Percentiles rank a stretch among this genome's conserved stretches.
These are phyloP conservation scores for Drosophila pruinosa DNA, from an alignment of 1,140 invertebrate species.

Conservation along the genomic window DNA sequence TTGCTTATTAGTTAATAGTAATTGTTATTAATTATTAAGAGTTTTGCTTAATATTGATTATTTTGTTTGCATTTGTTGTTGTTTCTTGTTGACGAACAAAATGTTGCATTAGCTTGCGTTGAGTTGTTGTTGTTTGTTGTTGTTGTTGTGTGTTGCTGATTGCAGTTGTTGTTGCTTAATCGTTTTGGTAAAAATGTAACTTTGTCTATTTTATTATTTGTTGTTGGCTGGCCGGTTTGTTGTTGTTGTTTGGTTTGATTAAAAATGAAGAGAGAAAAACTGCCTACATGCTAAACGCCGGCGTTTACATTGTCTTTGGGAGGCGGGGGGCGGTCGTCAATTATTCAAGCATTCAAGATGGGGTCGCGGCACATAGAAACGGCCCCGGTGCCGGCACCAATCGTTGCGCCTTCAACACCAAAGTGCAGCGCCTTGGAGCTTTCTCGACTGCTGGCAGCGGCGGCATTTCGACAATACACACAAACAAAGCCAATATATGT, in stretches of 20 bases:
- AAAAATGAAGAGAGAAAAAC: slow-evolving; percentile 72
- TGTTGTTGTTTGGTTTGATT: slow-evolving; percentile 55
- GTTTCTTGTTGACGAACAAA: slow-evolving; percentile 64
- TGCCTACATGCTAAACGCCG: slow-evolving; percentile 70
- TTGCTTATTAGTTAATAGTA: slow-evolving; percentile 36
- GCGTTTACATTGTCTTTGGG: slow-evolving; percentile 70
- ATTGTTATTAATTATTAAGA: slow-evolving; percentile 30
- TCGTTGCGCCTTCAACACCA: slow-evolving; percentile 11
- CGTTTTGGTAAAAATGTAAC: slow-evolving; percentile 71
- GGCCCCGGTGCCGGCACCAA: background rate
- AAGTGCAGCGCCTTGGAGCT: slow-evolving; percentile 18
- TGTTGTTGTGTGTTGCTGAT: slow-evolving; percentile 30
- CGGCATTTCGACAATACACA: slow-evolving; percentile 34
- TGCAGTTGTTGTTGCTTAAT: slow-evolving; percentile 40
- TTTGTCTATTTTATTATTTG: slow-evolving; percentile 79
- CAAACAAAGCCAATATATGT: slow-evolving; percentile 2
- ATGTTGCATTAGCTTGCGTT: slow-evolving; percentile 50
- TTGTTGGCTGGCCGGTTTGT: slow-evolving; percentile 80
- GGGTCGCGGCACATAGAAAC: slow-evolving; percentile 47
- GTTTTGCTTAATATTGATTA: slow-evolving; percentile 39
- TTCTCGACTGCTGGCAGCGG: slow-evolving; percentile 8
- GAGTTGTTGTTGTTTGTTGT: slow-evolving; percentile 32
- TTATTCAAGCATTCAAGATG: slow-evolving; percentile 69
- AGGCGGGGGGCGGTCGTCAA: background rate
- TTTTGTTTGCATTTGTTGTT: slow-evolving; percentile 44